phyloP scores from a whole-genome alignment of 2,113 vertebrate species.

The Semnornis frantzii region DNA sequence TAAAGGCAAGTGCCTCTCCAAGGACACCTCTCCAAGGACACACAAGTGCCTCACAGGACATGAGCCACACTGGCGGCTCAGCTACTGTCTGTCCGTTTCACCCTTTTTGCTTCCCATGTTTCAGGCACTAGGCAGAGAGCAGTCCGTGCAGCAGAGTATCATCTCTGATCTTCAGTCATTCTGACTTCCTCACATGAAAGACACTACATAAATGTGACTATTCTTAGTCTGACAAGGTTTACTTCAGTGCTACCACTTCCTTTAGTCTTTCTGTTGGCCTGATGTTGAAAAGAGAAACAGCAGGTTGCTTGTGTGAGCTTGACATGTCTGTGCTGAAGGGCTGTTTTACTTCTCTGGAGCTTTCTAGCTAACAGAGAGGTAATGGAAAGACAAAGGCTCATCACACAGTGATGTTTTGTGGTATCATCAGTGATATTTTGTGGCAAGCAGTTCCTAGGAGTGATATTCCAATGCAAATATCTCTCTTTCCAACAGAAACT shows the following conservation, averaged over 20 bases:
- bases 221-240: not conserved
- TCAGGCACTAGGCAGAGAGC: not conserved
- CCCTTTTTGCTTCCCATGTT: not conserved
- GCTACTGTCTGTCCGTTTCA: not conserved
- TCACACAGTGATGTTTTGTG: not conserved
- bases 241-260: not conserved
- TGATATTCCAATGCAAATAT: not conserved
- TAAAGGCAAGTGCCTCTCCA: not conserved
- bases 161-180: not conserved
- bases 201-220: not conserved
- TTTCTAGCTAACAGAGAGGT: not conserved
- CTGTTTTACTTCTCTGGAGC: not conserved
- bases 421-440: not conserved
- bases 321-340: rapidly evolving
- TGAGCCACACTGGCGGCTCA: not conserved
- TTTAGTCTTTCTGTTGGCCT: not conserved
- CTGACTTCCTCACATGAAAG: slow-evolving; percentile 38
- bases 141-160: rapidly evolving
- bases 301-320: not conserved
- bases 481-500: not conserved
- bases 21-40: not conserved
- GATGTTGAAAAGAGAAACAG: not conserved
- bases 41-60: not conserved
- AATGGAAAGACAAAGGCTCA: not conserved
- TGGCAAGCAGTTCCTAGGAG: not conserved